Percentiles rank a stretch among this genome's conserved stretches.
These are phyloP conservation scores for Pelodiscus sinensis DNA, from an alignment of 2,113 vertebrate genomes.

Conservation along the genomic window DNA sequence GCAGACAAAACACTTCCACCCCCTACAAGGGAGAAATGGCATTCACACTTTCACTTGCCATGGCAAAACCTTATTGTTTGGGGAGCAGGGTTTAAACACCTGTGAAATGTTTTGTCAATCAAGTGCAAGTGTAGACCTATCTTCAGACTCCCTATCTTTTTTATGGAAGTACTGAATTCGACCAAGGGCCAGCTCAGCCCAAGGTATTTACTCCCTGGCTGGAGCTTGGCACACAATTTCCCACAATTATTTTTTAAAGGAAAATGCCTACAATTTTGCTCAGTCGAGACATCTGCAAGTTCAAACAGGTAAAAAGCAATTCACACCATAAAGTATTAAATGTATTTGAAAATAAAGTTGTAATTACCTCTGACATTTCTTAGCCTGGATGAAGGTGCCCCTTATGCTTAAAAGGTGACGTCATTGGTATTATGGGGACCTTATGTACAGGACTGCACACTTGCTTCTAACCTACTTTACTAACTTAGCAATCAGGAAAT, in stretches of 20 bases:
- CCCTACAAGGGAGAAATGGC: too few species aligned
- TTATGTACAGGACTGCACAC: slow-evolving; percentile 47
- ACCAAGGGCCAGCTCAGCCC: slow-evolving; percentile 36
- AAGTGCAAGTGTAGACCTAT: too few species aligned
- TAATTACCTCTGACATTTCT: slow-evolving; percentile 71
- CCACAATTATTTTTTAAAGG: slow-evolving; percentile 74
- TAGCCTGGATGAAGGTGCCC: slow-evolving; percentile 58
- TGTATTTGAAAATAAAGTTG: slow-evolving; percentile 66
- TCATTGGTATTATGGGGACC: slow-evolving; percentile 67
- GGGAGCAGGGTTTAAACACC: too few species aligned
- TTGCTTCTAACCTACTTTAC: not conserved
- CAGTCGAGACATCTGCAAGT: slow-evolving; percentile 54
- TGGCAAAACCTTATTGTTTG: too few species aligned
- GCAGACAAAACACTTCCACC: too few species aligned
- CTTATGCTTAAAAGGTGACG: slow-evolving; percentile 60
- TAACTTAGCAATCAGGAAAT: slow-evolving; percentile 5
- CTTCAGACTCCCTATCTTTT: slow-evolving; percentile 15
- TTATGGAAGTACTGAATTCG: slow-evolving; percentile 49
- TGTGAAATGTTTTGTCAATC: too few species aligned
- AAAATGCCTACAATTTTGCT: slow-evolving; percentile 64
- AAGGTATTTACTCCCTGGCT: slow-evolving; percentile 63
- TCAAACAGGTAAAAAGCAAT: slow-evolving; percentile 68
- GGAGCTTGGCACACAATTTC: slow-evolving; percentile 61
- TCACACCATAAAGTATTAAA: slow-evolving; percentile 71
- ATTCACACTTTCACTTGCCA: too few species aligned